Evolutionary conservation across 2,113 vertebrate species (phyloP), one percentile per base, ranked within the genome.

Genomic region (Peromyscus californicus): DNA sequence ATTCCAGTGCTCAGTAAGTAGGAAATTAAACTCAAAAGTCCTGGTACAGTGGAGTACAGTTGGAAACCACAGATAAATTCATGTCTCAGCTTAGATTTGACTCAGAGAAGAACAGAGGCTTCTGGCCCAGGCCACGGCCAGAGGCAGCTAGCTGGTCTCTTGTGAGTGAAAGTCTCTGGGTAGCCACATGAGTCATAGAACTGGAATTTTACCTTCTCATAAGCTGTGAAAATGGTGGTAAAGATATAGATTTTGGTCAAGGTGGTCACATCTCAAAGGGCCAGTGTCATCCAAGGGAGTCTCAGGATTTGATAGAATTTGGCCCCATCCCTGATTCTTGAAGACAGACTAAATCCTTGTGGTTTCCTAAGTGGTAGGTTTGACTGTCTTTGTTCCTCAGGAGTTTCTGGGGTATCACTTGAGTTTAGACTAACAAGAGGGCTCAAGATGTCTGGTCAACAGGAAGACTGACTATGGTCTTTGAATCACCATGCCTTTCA

Each of bases 131-230:
- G 8, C 3, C 63, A 61, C 7, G 51, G 33, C 29, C 31, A 75
- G 16, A 54, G 45, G 16, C 19, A 24, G 45, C 6, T 48, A 48
- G 16, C 7, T 4, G 21, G 7, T 0, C 0, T 51, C 16, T 26
- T 19, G 45, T 70, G 45, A 51, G 36, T 29, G 12, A 19, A 54
- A 91, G 13, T 13, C 26, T 1, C 29, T 3, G 5, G 1, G 17
- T 45, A 21, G 9, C 24, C 48, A 59, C 12, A 11, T 1, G 45
- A 3, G 12, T 17, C 59, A 8, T 21, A 6, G 84, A 10, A 1
- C 7, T 0, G 4, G 22, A 5, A 12, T 85, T 67, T 45, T 10
- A 36, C n/a, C 51, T 57, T 94, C 61, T 79, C 39, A 17, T 11
- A 72, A 69, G 36, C 26, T 15, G 5, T 5, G 31, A 12, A 63